Evolutionary conservation across 2,888 invertebrate species (phyloP).

Genomic region (Drosophila lacicola): DNA sequence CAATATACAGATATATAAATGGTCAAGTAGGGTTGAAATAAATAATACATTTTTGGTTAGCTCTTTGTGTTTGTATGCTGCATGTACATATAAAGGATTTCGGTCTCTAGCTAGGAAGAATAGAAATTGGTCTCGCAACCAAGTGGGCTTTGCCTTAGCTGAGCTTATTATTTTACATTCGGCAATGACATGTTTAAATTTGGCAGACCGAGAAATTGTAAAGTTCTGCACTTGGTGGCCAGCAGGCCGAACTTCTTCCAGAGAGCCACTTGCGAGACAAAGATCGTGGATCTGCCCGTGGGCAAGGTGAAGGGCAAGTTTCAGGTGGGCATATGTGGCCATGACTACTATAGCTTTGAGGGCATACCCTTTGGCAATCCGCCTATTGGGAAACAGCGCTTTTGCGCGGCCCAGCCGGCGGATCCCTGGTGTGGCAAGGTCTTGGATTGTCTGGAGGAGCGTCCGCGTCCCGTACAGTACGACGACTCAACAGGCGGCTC

Average conservation of each 20-base stretch:
- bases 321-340: constrained; percentile 63
- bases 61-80: too few species aligned
- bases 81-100: too few species aligned
- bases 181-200: constrained; percentile 47
- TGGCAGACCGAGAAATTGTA: constrained; percentile 21
- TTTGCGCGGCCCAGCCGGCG: constrained; percentile 80
- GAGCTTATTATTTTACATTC: constrained; percentile 5
- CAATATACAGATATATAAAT: too few species aligned
- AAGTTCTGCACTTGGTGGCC: constrained; percentile 11
- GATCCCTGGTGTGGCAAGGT: constrained; percentile 82
- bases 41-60: too few species aligned
- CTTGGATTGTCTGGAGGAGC: constrained; percentile 59
- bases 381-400: constrained; percentile 72
- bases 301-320: constrained; percentile 74
- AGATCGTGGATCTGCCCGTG: constrained; percentile 54
- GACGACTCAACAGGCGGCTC: constrained; percentile 52
- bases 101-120: too few species aligned
- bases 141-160: constrained; percentile 20
- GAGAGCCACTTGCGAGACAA: constrained; percentile 3
- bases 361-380: constrained; percentile 80
- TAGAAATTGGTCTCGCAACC: neutral
- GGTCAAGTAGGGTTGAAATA: too few species aligned
- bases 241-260: constrained; percentile 13
- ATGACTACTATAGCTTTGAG: constrained; percentile 72
- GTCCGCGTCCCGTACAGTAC: constrained; percentile 54